Base-by-base conservation (phyloP, 2,888 invertebrate genomes). In the Agriopis marginaria region DNA sequence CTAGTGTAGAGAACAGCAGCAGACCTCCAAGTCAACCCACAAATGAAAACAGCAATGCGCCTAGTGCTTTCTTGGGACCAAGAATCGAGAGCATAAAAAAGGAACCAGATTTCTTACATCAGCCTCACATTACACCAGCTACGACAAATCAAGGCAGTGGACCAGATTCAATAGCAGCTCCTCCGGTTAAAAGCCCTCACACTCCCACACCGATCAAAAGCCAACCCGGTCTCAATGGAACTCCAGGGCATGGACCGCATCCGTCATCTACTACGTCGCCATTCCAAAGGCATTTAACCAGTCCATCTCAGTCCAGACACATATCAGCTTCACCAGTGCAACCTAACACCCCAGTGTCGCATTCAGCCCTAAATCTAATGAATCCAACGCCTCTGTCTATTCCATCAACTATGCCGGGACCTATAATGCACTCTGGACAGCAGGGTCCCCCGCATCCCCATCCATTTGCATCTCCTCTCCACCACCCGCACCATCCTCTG, bases 361-460 rank as follows among this genome's bases (percentile, higher is more conserved):
- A 96, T 86, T 95, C 95, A n/a, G 95, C 96, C 11, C 89, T 96
- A 8, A 96, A 95, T 78, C 85, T 96, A 66, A 95, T 96, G 89
- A 95, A 95, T 80, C 95, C 95, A 14, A 89, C 92, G n/a, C 93
- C 95, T 59, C 89, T 95, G 42, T 95, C 95, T 7, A 95, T 96
- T 73, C 96, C 96, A 0, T 93, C 96, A 6, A 95, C 96, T 1
- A 95, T 96, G 76, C 95, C 96, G 11, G 96, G 96, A 44, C 96
- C 96, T 6, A 95, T 96, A 12, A 96, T 97, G 93, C 97, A 97
- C 86, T 96, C 97, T 7, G 95, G 96, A 3, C 97, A 97, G 82
- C 97, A 96, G 56, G 96, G 96, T 72, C 96, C 95, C 3, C 96
- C 96, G 81, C 95, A 95, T 79, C 95, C 96, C 60, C 96, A 95